Evolutionary conservation across 2,888 invertebrate genomes (phyloP), one percentile per base, ranked within the genome.

Genomic region (Pilophorus perplexus): DNA sequence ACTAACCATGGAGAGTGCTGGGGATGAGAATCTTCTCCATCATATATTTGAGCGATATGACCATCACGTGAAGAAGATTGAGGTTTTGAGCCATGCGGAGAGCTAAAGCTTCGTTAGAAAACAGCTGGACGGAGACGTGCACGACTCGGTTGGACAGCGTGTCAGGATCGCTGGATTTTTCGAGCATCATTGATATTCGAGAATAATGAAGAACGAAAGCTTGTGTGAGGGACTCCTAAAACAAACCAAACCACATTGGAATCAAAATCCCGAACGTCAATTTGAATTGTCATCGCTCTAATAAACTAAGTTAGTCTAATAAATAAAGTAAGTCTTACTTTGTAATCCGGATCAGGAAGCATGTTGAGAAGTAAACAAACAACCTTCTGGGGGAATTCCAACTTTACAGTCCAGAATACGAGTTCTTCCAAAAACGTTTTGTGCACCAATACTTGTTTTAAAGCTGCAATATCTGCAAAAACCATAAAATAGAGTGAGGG

Each of bases 201-300:
- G 93, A 92, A 80, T 98, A 98, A 81, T 97, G 97, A 79, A 93
- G 84, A 70, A 97, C 95, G 80, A 98, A 97, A 4, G 95, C 92
- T 70, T 90, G 84, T 0, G 95, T 94, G 70, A 98, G 85, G 72
- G 93, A 90, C 75, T 93, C 93, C 90, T 88, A 78, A n/a, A 76
- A n/a, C n/a, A 75, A 37, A 67, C 14, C 25, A 65, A 37, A 8
- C 8, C 42, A 57, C 23, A 46, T 20, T n/a, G n/a, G n/a, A n/a
- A n/a, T n/a, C n/a, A n/a, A n/a, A n/a, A n/a, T n/a, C n/a, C n/a
- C n/a, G n/a, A n/a, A n/a, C n/a, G n/a, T n/a, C n/a, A n/a, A n/a
- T n/a, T n/a, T n/a, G n/a, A n/a, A n/a, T n/a, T n/a, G n/a, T n/a
- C n/a, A n/a, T n/a, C n/a, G n/a, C n/a, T n/a, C n/a, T n/a, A n/a